A percentile compares a stretch with the other conserved stretches of the same genome.
Evolutionary conservation across 2,888 invertebrate species (phyloP).

Genomic region (Nomada fucata): DNA sequence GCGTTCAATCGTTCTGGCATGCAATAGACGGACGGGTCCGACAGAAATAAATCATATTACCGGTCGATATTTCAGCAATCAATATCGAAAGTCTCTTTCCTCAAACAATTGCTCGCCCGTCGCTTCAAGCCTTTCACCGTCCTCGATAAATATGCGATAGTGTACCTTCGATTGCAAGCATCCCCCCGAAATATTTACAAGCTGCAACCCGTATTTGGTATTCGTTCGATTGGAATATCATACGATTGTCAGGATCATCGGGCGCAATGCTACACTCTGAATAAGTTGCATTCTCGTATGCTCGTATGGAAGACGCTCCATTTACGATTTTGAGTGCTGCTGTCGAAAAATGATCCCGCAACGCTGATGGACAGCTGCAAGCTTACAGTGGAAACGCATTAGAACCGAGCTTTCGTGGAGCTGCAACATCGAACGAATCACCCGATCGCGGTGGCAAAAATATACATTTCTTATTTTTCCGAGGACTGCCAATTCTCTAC

Average conservation of each 20-base stretch:
- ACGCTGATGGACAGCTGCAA: background rate
- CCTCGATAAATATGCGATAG: background rate
- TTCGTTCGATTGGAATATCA: no score
- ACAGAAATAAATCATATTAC: slow-evolving; percentile 32
- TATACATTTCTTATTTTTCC: no score
- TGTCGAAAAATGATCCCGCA: background rate
- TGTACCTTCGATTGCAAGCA: background rate
- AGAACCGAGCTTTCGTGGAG: background rate
- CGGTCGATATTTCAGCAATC: slow-evolving; percentile 35
- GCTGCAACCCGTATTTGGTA: background rate
- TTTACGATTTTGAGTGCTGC: background rate
- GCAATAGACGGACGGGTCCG: background rate
- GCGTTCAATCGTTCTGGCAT: slow-evolving; percentile 26
- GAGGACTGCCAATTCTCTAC: no score
- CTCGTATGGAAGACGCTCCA: background rate
- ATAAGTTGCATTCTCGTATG: no score
- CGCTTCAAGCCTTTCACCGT: background rate
- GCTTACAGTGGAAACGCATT: background rate
- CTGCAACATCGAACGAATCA: background rate
- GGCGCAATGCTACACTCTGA: no score
- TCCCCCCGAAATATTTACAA: background rate
- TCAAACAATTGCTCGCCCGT: no score
- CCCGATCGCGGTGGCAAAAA: no score
- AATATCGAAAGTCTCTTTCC: background rate
- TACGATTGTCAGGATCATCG: no score